These are phyloP conservation scores for Leptoclinus maculatus DNA, from an alignment of 2,797 vertebrate species.

Conservation along the genomic window DNA sequence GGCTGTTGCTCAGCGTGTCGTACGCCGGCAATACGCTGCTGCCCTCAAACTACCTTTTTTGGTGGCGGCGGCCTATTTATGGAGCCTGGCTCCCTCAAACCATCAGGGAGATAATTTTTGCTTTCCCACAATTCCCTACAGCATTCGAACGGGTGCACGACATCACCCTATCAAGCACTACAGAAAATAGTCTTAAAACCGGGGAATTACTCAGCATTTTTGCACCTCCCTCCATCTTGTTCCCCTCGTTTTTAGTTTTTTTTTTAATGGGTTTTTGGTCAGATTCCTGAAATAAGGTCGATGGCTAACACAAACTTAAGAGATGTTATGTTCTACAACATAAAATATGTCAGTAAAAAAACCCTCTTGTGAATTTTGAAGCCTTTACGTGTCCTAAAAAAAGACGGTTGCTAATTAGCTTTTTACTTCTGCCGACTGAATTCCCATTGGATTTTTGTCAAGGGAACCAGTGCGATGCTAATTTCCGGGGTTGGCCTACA, in stretches of 20 bases:
- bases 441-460: too few relatives aligned
- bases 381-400: too few relatives aligned
- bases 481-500: background rate
- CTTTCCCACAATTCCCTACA: background rate
- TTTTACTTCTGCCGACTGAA: background rate
- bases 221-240: background rate
- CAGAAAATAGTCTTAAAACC: too few relatives aligned
- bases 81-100: conserved; percentile 27
- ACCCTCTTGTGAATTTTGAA: too few relatives aligned
- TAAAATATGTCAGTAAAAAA: too few relatives aligned
- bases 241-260: background rate
- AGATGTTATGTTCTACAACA: too few relatives aligned
- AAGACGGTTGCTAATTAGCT: background rate
- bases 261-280: too few relatives aligned
- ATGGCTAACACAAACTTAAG: too few relatives aligned
- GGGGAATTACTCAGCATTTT: too few relatives aligned
- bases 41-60: conserved; percentile 52
- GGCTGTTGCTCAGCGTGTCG: conserved; percentile 17
- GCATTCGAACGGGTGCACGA: too few relatives aligned
- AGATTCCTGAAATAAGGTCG: too few relatives aligned
- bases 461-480: background rate
- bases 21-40: conserved; percentile 32
- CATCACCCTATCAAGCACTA: too few relatives aligned
- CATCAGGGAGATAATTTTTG: conserved; percentile 20
- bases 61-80: conserved; percentile 53